Conservation (phyloP, 2,113 vertebrate genomes). For the Centrocercus urophasianus region DNA sequence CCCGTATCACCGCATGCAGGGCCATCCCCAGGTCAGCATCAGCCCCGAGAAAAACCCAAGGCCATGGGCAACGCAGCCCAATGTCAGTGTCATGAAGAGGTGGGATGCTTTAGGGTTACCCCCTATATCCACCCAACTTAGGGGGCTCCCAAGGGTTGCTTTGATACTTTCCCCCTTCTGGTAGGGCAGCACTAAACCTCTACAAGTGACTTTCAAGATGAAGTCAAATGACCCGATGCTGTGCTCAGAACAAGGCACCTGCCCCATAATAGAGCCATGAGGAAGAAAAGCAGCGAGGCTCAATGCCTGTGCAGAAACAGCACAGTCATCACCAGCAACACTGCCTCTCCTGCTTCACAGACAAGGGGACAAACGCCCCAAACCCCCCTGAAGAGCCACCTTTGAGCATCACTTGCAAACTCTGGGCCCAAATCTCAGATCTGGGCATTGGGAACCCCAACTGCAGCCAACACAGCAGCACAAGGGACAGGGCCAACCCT, state of each 20-base stretch:
- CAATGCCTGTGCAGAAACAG: rapidly evolving
- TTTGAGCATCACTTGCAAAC: rapidly evolving
- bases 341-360: neutral
- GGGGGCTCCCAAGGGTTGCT: neutral
- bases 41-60: rapidly evolving
- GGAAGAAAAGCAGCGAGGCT: neutral
- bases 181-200: rapidly evolving
- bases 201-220: rapidly evolving
- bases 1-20: neutral
- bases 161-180: neutral
- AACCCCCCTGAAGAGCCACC: neutral
- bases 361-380: neutral
- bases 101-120: rapidly evolving
- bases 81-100: rapidly evolving
- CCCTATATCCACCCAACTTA: rapidly evolving
- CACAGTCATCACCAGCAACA: rapidly evolving
- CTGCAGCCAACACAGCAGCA: neutral
- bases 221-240: rapidly evolving
- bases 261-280: rapidly evolving
- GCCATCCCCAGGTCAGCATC: neutral
- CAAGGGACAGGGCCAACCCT: neutral
- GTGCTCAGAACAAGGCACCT: neutral
- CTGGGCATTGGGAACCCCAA: neutral
- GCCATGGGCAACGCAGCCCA: neutral
- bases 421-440: rapidly evolving